A percentile compares a stretch with the other conserved stretches of the same genome.
Evolutionary conservation across 2,888 invertebrate species (phyloP).

Genomic region (Augochlorella aurata): DNA sequence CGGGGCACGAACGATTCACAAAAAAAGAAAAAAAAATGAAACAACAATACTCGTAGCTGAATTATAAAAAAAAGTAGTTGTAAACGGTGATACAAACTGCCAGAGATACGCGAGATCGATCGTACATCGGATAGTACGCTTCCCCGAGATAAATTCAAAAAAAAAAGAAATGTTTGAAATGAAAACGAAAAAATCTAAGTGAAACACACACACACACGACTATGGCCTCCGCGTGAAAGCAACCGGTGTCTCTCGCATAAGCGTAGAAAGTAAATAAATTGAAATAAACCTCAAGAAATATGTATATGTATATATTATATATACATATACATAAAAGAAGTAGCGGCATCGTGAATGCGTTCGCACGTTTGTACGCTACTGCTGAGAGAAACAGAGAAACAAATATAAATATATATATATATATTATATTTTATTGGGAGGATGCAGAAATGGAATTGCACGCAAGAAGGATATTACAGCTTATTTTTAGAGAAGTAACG

Average conservation of each 20-base stretch:
- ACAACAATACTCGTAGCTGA: slow-evolving; percentile 40
- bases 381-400: slow-evolving; percentile 33
- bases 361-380: slow-evolving; percentile 56
- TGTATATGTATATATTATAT: slow-evolving; percentile 24
- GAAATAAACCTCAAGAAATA: slow-evolving; percentile 29
- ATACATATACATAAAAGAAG: slow-evolving; percentile 28
- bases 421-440: slow-evolving; percentile 63
- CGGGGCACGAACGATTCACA: slow-evolving; percentile 51
- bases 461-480: slow-evolving; percentile 60
- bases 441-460: slow-evolving; percentile 67
- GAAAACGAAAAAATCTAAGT: slow-evolving; percentile 2
- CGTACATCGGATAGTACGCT: slow-evolving; percentile 62
- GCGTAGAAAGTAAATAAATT: slow-evolving; percentile 51
- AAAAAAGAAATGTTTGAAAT: slow-evolving; percentile 9
- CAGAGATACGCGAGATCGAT: slow-evolving; percentile 64
- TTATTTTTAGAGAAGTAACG: slow-evolving; percentile 66
- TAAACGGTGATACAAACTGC: slow-evolving; percentile 67
- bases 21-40: slow-evolving; percentile 13
- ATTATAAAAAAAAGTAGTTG: slow-evolving; percentile 56
- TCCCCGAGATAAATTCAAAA: slow-evolving; percentile 24
- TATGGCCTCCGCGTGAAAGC: slow-evolving; percentile 57
- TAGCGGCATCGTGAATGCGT: slow-evolving; percentile 56
- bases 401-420: slow-evolving; percentile 35
- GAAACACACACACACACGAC: slow-evolving; percentile 24
- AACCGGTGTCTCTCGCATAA: slow-evolving; percentile 49